Evolutionary conservation across 2,797 vertebrate genomes (phyloP), one percentile per base, ranked within the genome.

Genomic region (Liparis tanakae): DNA sequence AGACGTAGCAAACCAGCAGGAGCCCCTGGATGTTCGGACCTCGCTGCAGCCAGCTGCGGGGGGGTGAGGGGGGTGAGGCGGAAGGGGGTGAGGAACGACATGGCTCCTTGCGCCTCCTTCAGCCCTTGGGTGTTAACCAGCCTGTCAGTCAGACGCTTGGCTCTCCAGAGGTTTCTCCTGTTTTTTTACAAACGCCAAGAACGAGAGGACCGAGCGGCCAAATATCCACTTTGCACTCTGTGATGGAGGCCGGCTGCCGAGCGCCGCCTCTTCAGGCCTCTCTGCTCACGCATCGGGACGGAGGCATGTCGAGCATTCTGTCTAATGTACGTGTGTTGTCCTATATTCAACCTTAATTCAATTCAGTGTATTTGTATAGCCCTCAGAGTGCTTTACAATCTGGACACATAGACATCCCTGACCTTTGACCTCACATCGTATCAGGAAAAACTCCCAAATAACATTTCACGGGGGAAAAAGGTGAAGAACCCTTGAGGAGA

Each of bases 121-220:
- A 76, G 36, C 59, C 69, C 17, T 58, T 73, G 30, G 55, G 67
- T 68, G 56, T 70, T 67, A 61, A 79, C 12, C 56, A 70, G 63
- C 33, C 64, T 70, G 53, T 74, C 76, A 53, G 56, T 64, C 60
- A 65, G 50, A 53, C n/a, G 70, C 41, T 55, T 41, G 39, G 13
- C 62, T 72, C 41, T 65, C 4, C 18, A 62, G 34, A 30, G 18
- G 17, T 41, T 10, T 39, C 10, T 3, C 3, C 12, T 37, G 0
- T 41, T 70, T 80, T 69, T 76, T 13, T 64, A 33, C 1, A 64
- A 74, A 77, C 44, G 67, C 36, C 57, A 46, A 59, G 58, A 64
- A 60, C 10, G n/a, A 68, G 62, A 4, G 17, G 22, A 18, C 10
- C 20, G 73, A 79, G 62, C 15, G 46, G 53, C 67, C 6, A 36